A percentile compares a stretch with the other conserved stretches of the same genome.
Evolutionary conservation across 2,113 vertebrate genomes (phyloP).

Genomic region (Taurulus bubalis): DNA sequence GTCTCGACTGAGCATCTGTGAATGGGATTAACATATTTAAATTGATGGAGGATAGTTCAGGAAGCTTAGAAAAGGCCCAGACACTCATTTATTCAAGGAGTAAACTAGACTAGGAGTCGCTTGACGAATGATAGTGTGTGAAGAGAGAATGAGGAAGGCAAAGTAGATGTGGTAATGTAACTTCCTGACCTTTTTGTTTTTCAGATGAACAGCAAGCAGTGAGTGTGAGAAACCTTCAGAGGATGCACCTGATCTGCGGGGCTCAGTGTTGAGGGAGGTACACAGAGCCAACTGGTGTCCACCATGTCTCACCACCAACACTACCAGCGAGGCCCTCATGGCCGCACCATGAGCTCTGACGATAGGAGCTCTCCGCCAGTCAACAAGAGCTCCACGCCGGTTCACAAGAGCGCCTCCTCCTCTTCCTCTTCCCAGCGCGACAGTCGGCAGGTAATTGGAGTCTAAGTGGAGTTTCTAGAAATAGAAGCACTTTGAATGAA

Average conservation of each 20-base stretch:
- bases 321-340: conserved; percentile 72
- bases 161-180: background rate
- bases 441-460: conserved; percentile 91
- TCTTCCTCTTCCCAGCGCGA: conserved; percentile 94
- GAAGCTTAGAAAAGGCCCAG: conserved; percentile 8
- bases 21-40: conserved; percentile 18
- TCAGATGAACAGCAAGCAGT: conserved; percentile 70
- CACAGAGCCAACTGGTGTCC: conserved; percentile 65
- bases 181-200: conserved; percentile 48
- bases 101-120: conserved; percentile 1
- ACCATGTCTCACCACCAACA: conserved; percentile 82
- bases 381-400: conserved; percentile 92
- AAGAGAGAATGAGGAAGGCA: conserved; percentile 4
- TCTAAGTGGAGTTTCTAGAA: background rate
- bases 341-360: conserved; percentile 92
- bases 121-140: conserved; percentile 14
- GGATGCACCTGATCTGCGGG: conserved; percentile 65
- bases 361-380: conserved; percentile 89
- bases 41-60: conserved; percentile 19
- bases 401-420: conserved; percentile 94
- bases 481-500: conserved; percentile 15
- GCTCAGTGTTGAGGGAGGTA: conserved; percentile 65
- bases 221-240: conserved; percentile 59
- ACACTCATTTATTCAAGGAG: conserved; percentile 4
- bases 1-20: conserved; percentile 33